Conservation (phyloP, 2,113 vertebrate genomes). For the Poeciliopsis retropinna region DNA sequence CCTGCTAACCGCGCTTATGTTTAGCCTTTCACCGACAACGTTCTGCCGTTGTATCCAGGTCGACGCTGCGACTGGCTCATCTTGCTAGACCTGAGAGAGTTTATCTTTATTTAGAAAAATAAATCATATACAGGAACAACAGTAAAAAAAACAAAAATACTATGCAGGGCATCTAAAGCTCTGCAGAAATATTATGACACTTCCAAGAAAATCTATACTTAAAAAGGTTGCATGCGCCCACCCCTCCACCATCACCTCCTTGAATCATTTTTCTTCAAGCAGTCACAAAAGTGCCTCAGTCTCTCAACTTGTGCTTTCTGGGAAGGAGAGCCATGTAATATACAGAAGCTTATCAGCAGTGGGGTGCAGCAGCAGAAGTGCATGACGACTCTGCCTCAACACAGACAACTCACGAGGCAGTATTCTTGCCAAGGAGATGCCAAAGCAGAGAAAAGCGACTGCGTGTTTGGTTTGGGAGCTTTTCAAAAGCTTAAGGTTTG, state of each 20-base stretch:
- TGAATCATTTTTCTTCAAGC: slow-evolving; percentile 24
- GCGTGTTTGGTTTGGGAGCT: not conserved
- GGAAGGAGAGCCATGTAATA: slow-evolving; percentile 20
- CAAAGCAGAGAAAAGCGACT: not conserved
- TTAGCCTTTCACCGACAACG: not conserved
- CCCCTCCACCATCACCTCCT: not conserved
- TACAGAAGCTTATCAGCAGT: slow-evolving; percentile 24
- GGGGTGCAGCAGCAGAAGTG: slow-evolving; percentile 6
- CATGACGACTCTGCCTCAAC: slow-evolving; percentile 9
- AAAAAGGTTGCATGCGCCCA: not conserved
- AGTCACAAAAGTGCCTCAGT: slow-evolving; percentile 18
- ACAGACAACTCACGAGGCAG: slow-evolving; percentile 25
- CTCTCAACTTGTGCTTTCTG: slow-evolving; percentile 1
- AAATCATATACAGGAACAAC: not conserved
- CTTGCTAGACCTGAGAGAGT: slow-evolving; percentile 25
- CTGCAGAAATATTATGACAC: slow-evolving; percentile 4
- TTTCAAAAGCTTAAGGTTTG: not conserved
- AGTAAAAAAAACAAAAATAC: slow-evolving; percentile 4
- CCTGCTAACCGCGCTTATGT: not conserved
- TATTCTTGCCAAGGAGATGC: not conserved
- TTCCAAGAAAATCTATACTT: slow-evolving; percentile 14
- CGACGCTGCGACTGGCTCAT: slow-evolving; percentile 8
- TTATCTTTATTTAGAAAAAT: slow-evolving; percentile 29
- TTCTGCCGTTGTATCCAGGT: not conserved
- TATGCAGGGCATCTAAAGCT: not conserved